Percentiles rank a stretch among this genome's conserved stretches.
phyloP scores from a whole-genome alignment of 2,797 vertebrate genomes.

The Syndactyla subalaris region DNA sequence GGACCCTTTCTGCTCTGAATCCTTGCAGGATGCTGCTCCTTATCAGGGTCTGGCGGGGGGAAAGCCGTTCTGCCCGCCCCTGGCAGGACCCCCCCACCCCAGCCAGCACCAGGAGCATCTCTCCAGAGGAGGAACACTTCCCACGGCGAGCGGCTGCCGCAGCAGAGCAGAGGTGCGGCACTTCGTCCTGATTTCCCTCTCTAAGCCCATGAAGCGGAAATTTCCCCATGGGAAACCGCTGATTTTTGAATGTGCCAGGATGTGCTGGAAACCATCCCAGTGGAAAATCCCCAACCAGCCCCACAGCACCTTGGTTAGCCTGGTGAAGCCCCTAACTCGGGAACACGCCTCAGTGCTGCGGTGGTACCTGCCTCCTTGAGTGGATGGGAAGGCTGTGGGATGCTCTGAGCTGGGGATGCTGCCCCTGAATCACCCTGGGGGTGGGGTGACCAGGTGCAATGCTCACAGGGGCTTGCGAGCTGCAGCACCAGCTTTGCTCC shows the following conservation, averaged over 20 bases:
- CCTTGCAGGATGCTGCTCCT: background rate
- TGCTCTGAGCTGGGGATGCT: background rate
- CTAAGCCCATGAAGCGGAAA: background rate
- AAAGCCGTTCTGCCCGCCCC: background rate
- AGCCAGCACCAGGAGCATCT: rapidly evolving
- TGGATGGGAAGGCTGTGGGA: background rate
- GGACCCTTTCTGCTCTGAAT: background rate
- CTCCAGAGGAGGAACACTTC: background rate
- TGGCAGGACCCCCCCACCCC: background rate
- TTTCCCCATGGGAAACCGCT: conserved; percentile 24
- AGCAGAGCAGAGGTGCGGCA: background rate
- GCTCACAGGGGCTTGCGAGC: background rate
- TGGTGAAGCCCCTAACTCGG: background rate
- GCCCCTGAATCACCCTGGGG: background rate
- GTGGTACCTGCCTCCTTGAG: background rate
- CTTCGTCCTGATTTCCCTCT: conserved; percentile 39
- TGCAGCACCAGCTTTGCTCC: background rate
- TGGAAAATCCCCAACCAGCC: conserved; percentile 44
- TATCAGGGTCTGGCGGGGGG: rapidly evolving
- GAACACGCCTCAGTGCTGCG: rapidly evolving
- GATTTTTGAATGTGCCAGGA: conserved; percentile 23
- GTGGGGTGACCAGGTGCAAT: rapidly evolving
- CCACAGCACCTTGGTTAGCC: background rate
- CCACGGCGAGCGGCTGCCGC: background rate
- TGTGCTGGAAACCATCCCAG: conserved; percentile 24